A percentile compares a stretch with the other conserved stretches of the same genome.
Evolutionary conservation across 2,113 vertebrate genomes (phyloP).

Genomic region (Chlorodrepanis virens): DNA sequence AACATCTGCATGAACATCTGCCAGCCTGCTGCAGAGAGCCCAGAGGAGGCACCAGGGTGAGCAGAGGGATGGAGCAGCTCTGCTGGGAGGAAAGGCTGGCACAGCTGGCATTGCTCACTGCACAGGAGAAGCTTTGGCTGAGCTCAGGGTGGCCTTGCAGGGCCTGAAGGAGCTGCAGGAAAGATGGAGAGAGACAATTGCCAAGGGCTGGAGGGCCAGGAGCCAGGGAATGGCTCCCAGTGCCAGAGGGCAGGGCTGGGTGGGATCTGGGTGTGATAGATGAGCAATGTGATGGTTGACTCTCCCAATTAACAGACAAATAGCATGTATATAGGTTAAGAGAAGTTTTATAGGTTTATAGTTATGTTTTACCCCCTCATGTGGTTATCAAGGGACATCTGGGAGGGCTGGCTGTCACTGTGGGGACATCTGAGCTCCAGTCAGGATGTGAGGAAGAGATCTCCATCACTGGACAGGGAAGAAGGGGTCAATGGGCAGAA

Average conservation of each 20-base stretch:
- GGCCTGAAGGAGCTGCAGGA: background rate
- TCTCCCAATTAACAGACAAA: no score
- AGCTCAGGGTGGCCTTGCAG: background rate
- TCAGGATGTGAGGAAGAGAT: no score
- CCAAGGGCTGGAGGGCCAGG: background rate
- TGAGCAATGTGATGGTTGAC: no score
- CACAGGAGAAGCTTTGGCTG: background rate
- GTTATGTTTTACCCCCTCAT: accelerated
- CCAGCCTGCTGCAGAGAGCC: background rate
- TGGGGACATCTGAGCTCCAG: no score
- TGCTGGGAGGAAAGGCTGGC: background rate
- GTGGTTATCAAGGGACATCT: no score
- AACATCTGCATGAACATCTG: background rate
- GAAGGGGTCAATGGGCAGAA: no score
- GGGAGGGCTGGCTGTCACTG: no score
- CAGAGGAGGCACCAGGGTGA: background rate
- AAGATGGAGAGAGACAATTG: background rate
- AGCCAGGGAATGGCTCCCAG: background rate
- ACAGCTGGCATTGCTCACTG: background rate
- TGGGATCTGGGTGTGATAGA: accelerated
- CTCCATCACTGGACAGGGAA: no score
- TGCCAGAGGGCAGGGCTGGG: background rate
- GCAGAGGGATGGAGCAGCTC: background rate
- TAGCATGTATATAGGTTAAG: no score
- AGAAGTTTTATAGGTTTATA: no score